Conservation (phyloP, 2,797 vertebrate genomes). For the Xyrichtys novacula region DNA sequence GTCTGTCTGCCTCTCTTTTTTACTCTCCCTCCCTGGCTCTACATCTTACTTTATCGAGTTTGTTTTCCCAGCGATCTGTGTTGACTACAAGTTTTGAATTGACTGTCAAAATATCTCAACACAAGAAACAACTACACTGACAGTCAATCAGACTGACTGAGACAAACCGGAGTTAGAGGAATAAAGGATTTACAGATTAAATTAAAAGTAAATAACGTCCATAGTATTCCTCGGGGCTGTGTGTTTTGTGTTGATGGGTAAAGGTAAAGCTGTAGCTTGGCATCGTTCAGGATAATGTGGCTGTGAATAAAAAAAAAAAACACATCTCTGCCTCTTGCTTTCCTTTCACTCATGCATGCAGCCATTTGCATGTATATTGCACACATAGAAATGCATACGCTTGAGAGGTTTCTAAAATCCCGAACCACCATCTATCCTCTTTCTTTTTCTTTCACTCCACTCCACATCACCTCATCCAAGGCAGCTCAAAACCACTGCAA, state of each 20-base stretch:
- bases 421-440: slow-evolving; percentile 36
- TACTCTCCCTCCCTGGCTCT: slow-evolving; percentile 17
- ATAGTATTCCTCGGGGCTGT: slow-evolving; percentile 30
- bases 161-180: slow-evolving; percentile 17
- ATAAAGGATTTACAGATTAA: slow-evolving; percentile 23
- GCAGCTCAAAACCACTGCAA: slow-evolving; percentile 61
- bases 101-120: slow-evolving; percentile 40
- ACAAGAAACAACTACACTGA: slow-evolving; percentile 22
- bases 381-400: slow-evolving; percentile 69
- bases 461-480: slow-evolving; percentile 54
- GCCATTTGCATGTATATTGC: slow-evolving; percentile 82
- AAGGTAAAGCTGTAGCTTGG: slow-evolving; percentile 46
- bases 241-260: slow-evolving; percentile 45
- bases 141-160: slow-evolving; percentile 41
- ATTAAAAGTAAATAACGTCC: slow-evolving; percentile 58
- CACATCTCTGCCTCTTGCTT: slow-evolving; percentile 59
- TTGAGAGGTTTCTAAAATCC: slow-evolving; percentile 69
- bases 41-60: slow-evolving; percentile 1
- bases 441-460: slow-evolving; percentile 43
- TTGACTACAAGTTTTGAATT: slow-evolving; percentile 1
- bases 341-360: slow-evolving; percentile 67
- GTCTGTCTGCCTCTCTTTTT: slow-evolving; percentile 26
- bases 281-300: slow-evolving; percentile 62
- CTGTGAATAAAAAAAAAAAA: slow-evolving; percentile 38
- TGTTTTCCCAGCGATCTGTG: neutral